Base-by-base conservation (phyloP, 2,113 vertebrate species). In the Ornithorhynchus anatinus region DNA sequence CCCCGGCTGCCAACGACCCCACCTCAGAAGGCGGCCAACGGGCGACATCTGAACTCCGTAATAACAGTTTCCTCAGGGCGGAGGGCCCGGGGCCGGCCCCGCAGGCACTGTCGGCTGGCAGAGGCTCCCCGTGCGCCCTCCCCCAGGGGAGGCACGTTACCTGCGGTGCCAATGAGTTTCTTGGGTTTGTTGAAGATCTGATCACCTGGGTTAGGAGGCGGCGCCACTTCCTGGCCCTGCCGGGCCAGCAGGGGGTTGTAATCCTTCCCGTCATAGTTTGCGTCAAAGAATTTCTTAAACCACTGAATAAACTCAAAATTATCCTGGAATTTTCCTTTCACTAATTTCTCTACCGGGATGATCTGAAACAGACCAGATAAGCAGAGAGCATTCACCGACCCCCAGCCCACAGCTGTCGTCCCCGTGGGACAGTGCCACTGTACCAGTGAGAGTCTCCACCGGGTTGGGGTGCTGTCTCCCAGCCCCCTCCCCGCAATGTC, bases 211-310 rank as follows among this genome's bases (percentile, higher is more conserved):
- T 98, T 99, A 84, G 94, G 96, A 77, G 95, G 52, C 29, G 96
- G 95, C 36, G 93, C 90, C 80, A 92, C 90, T 38, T 99, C 97
- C 89, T 99, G 98, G 78, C 98, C 97, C 92, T 99, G 98, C 92
- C 98, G 95, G 13, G 96, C 95, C 91, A 95, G 90, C 75, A 96
- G 77, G 4, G 98, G 98, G 91, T 99, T 97, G 47, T 99, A 99
- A 73, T 98, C 97, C 93, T 98, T 98, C 77, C 97, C 98, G 14
- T 98, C 97, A 19, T 99, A 99, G 93, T 99, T 99, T 89, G 97
- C 97, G 19, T 99, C 97, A 25, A 99, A 99, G 88, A 99, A 99
- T 85, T 99, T 99, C 94, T 99, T 99, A 84, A 99, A 99, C 98
- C 98, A 99, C 87, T 99, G 98, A 86, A 99, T 96, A 67, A 99